Evolutionary conservation across 2,797 vertebrate species (phyloP), one percentile per base, ranked within the genome.

Genomic region (Liasis olivaceus): DNA sequence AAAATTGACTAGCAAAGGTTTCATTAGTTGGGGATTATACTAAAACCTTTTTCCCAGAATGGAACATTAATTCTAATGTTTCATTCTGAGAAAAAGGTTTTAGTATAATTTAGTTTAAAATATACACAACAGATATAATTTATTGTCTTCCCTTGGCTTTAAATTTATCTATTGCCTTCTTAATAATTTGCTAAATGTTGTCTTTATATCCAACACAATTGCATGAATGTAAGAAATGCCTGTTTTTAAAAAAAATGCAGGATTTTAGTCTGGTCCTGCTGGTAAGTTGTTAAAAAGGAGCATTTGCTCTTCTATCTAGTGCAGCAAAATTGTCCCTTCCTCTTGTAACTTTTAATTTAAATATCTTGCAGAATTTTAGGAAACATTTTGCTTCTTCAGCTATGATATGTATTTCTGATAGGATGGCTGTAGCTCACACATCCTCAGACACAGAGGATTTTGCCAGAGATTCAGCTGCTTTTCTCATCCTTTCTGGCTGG

Each of bases 21-120:
- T 99, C 98, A 99, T 99, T 99, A 99, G 98, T 98, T 98, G 97
- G 95, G 98, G 98, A 99, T 99, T 99, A 99, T 98, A 96, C 95
- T 97, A 97, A 97, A 98, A 97, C 96, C 97, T 96, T 97, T 47
- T 98, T 97, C 97, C 97, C 96, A 96, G 97, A 97, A 97, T 96
- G 96, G 94, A 97, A 94, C 90, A 93, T 94, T 98, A 97, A 97
- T 98, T 97, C 97, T 97, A 97, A 97, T 42, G 42, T 42, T 42
- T 3, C 42, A 42, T 42, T 42, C 42, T 42, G 42, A 2, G 42
- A 42, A 42, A 42, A 42, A 42, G 42, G 42, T 42, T 42, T 42
- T 42, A 42, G 42, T 42, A 42, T 42, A 42, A 95, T 97, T 97
- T 97, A 96, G 97, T 97, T 97, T 96, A 95, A 94, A 96, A 96